These are phyloP conservation scores for Pyrochroa serraticornis DNA, from an alignment of 2,888 invertebrate species.

Conservation along the genomic window DNA sequence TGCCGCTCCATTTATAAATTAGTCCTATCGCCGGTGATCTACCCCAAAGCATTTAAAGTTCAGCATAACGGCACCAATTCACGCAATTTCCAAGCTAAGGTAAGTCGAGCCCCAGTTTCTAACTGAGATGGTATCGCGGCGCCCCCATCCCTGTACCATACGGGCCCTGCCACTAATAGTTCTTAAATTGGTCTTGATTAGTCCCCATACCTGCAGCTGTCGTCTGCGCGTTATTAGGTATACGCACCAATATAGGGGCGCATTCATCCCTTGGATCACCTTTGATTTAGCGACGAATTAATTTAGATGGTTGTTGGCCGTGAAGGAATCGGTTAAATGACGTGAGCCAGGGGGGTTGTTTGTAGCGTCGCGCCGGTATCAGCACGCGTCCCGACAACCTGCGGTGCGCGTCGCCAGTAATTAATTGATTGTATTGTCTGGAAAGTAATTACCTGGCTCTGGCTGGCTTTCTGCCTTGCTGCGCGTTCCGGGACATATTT, in stretches of 20 bases:
- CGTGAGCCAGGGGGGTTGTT: conserved; percentile 24
- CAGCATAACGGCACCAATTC: conserved; percentile 14
- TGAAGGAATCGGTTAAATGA: conserved; percentile 25
- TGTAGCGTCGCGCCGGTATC: conserved; percentile 32
- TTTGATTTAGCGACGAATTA: neutral
- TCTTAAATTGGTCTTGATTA: conserved; percentile 59
- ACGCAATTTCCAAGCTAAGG: conserved; percentile 23
- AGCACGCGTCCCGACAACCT: conserved; percentile 52
- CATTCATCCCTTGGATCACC: conserved; percentile 30
- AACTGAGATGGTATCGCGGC: conserved; percentile 46
- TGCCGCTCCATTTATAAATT: conserved; percentile 41
- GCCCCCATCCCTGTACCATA: conserved; percentile 47
- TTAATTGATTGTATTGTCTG: conserved; percentile 61
- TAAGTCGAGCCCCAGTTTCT: conserved; percentile 6
- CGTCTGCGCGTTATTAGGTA: conserved; percentile 41
- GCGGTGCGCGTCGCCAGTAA: conserved; percentile 57
- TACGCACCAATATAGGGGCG: conserved; percentile 44
- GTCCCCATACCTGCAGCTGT: conserved; percentile 59
- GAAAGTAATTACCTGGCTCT: conserved; percentile 60
- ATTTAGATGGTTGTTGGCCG: neutral
- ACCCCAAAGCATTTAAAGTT: conserved; percentile 32
- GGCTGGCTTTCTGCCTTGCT: conserved; percentile 51
- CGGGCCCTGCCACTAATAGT: conserved; percentile 55
- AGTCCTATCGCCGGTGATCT: conserved; percentile 37
- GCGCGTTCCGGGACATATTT: conserved; percentile 53